A percentile compares a stretch with the other conserved stretches of the same genome.
Conservation (phyloP, 2,888 invertebrate genomes). For the Stenodera caucasica region DNA sequence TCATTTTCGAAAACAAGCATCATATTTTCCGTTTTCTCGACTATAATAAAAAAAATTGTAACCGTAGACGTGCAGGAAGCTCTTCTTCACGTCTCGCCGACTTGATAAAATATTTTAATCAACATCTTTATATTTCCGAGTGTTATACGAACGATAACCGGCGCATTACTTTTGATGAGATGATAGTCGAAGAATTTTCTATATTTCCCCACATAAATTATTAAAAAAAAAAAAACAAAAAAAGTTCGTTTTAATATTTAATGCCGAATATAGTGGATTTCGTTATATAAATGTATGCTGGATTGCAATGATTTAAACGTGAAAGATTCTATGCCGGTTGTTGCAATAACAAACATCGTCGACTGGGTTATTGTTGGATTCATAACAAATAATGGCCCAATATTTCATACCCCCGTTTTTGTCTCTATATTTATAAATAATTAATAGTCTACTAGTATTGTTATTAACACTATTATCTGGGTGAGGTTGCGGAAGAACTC, state of each 20-base stretch:
- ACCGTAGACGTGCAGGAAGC: slow-evolving; percentile 2
- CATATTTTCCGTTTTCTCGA: not conserved
- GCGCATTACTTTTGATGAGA: slow-evolving; percentile 32
- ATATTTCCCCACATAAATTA: not conserved
- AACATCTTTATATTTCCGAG: slow-evolving; percentile 47
- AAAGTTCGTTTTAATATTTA: not conserved
- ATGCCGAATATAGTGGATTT: too few species aligned
- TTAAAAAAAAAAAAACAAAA: not conserved
- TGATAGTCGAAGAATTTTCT: not conserved
- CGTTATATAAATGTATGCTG: too few species aligned
- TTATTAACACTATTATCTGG: not conserved
- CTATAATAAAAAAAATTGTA: not conserved
- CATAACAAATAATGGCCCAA: too few species aligned
- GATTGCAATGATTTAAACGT: too few species aligned
- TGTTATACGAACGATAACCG: slow-evolving; percentile 40
- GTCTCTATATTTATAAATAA: too few species aligned
- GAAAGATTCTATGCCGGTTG: too few species aligned
- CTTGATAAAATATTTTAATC: slow-evolving; percentile 51
- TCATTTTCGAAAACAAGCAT: not conserved
- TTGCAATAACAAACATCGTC: too few species aligned
- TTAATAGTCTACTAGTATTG: not conserved
- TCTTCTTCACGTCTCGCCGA: slow-evolving; percentile 34
- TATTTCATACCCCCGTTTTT: too few species aligned
- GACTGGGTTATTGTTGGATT: too few species aligned
- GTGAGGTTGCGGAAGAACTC: slow-evolving; percentile 17